A percentile compares a stretch with the other conserved stretches of the same genome.
Evolutionary conservation across 2,113 vertebrate species (phyloP).

Genomic region (Planiliza haematocheilus): DNA sequence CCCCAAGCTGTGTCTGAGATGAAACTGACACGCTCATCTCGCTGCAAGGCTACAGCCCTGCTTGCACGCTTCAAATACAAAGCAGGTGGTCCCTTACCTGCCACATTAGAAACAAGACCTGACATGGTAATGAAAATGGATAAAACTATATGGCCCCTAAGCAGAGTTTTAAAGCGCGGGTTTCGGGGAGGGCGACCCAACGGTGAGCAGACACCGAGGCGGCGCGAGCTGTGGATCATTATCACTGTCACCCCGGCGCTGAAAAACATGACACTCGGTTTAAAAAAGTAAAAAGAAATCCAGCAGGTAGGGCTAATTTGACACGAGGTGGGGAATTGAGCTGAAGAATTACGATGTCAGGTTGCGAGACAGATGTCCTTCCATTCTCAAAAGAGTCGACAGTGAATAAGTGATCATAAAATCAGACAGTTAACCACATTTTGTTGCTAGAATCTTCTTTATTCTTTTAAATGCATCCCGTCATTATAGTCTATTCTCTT

Average conservation of each 20-base stretch:
- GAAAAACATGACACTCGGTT: conserved; percentile 12
- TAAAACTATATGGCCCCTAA: conserved; percentile 46
- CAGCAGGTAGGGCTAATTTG: conserved; percentile 11
- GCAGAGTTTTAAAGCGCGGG: conserved; percentile 38
- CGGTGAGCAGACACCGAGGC: background rate
- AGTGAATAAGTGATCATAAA: background rate
- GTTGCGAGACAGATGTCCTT: background rate
- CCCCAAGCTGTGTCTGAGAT: conserved; percentile 71
- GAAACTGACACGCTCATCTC: conserved; percentile 63
- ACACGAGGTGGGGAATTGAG: conserved; percentile 6
- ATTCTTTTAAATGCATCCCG: too few species aligned
- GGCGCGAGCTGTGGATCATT: conserved; percentile 36
- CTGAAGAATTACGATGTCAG: background rate
- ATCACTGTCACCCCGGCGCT: conserved; percentile 3
- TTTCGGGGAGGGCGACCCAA: conserved; percentile 12
- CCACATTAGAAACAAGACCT: conserved; percentile 51
- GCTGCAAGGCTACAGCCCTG: conserved; percentile 41
- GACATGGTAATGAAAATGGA: conserved; percentile 56
- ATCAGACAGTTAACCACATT: background rate
- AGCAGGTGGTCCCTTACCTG: conserved; percentile 70
- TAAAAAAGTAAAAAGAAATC: background rate
- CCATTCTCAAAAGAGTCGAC: background rate
- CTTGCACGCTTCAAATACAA: conserved; percentile 53
- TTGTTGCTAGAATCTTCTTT: too few species aligned
- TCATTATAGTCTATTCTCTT: background rate